phyloP scores from a whole-genome alignment of 1,140 invertebrate genomes.

The Thaumatotibia leucotreta region DNA sequence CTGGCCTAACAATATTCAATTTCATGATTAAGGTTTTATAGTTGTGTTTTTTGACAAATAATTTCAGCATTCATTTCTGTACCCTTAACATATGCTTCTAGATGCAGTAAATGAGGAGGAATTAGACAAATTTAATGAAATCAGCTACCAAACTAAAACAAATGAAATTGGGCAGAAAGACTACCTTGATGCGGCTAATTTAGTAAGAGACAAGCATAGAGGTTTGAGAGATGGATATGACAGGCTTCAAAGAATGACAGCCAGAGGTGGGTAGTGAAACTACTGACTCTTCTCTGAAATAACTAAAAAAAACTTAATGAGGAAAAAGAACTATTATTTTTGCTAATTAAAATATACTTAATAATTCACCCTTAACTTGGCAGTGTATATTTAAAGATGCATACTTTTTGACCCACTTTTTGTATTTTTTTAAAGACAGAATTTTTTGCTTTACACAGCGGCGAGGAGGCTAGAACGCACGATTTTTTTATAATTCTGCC shows the following conservation, averaged over 20 bases:
- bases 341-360: too few species aligned
- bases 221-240: constrained; percentile 89
- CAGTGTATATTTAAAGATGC: too few species aligned
- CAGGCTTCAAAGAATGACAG: constrained; percentile 83
- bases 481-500: too few species aligned
- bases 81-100: constrained; percentile 22
- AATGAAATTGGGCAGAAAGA: constrained; percentile 69
- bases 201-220: constrained; percentile 86
- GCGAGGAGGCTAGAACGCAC: too few species aligned
- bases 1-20: not conserved
- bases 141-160: constrained; percentile 54
- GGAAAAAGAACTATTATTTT: too few species aligned
- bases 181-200: constrained; percentile 81
- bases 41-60: too few species aligned
- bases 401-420: too few species aligned
- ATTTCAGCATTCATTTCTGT: not conserved
- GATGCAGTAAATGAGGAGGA: constrained; percentile 81
- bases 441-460: too few species aligned
- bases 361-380: too few species aligned
- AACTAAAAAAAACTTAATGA: too few species aligned
- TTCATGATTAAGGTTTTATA: not conserved
- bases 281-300: too few species aligned
- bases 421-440: too few species aligned
- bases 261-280: constrained; percentile 73
- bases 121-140: constrained; percentile 79